Evolutionary conservation across 64 coral and sea anemone genomes (phyloP), one percentile per base, ranked within the genome.

Genomic region (Actinia tenebrosa): DNA sequence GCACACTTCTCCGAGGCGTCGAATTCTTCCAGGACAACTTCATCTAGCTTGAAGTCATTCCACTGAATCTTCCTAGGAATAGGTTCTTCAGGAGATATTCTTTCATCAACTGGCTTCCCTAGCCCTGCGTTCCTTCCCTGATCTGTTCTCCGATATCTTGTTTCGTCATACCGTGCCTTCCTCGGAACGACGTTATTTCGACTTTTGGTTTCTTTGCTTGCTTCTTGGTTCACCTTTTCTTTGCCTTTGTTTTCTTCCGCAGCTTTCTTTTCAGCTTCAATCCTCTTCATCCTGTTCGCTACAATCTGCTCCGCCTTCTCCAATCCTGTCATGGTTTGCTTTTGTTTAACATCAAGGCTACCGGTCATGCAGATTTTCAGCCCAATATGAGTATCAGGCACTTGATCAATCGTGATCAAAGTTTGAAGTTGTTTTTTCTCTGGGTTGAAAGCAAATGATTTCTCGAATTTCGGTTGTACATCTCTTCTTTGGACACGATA

Each of bases 391-490:
- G 79, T 81, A 22, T 81, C 79, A 5, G 79, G 79, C 7, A 81
- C 14, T 7, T 81, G 16, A 50, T 81, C 50, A 53, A 81, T 81
- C 3, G 44, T 81, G 46, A 81, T 81, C 43, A 81, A 37, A 20
- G 79, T 81, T 53, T 81, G 79, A 22, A 81, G 79, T 20, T 81
- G 45, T 81, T 81, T 81, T 23, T 81, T 81, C 16, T 81, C 79
- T 30, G 79, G 79, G 11, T 50, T 20, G 3, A 81, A 10, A 19
- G 53, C 79, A n/a, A 81, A 10, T 22, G 79, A 81, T 52, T 81
- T 81, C 79, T 81, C 79, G 46, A 81, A 10, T 16, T 23, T 81
- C 14, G 79, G 79, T 53, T 81, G 43, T 2, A 50, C 79, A 52
- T 50, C 79, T 81, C 50, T 81, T 22, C 79, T 81, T 11, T 81